Evolutionary conservation across 2,113 vertebrate species (phyloP).

Genomic region (Myrmecobius fasciatus): DNA sequence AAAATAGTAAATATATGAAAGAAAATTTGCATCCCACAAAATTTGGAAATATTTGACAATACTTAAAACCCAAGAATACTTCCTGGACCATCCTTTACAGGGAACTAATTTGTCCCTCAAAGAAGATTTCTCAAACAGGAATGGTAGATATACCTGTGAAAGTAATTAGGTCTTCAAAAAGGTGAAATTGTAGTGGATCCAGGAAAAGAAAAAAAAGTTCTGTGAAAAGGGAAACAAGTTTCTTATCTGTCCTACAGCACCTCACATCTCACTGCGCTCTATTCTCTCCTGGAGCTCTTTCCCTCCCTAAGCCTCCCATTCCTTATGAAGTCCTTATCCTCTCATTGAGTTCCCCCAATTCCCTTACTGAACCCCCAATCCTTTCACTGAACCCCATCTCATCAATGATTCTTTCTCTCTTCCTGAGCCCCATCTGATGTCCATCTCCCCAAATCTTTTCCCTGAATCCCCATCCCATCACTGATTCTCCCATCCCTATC

Average conservation of each 20-base stretch:
- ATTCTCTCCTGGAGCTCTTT: neutral
- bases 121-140: too few species aligned
- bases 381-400: neutral
- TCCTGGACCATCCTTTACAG: too few species aligned
- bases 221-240: neutral
- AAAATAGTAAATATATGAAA: too few species aligned
- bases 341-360: neutral
- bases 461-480: neutral
- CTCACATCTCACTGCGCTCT: neutral
- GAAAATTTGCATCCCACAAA: too few species aligned
- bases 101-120: too few species aligned
- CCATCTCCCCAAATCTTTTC: neutral
- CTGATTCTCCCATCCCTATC: neutral
- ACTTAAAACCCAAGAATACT: too few species aligned
- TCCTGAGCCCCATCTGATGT: neutral
- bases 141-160: too few species aligned
- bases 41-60: too few species aligned
- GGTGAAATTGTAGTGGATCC: too few species aligned
- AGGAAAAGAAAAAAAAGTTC: neutral
- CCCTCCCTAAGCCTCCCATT: neutral
- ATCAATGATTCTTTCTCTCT: neutral
- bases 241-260: neutral
- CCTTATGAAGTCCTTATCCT: neutral
- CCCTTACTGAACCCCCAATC: too few species aligned
- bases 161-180: too few species aligned